phyloP scores from a whole-genome alignment of 1,140 invertebrate species.

The Drosophila arawakana region DNA sequence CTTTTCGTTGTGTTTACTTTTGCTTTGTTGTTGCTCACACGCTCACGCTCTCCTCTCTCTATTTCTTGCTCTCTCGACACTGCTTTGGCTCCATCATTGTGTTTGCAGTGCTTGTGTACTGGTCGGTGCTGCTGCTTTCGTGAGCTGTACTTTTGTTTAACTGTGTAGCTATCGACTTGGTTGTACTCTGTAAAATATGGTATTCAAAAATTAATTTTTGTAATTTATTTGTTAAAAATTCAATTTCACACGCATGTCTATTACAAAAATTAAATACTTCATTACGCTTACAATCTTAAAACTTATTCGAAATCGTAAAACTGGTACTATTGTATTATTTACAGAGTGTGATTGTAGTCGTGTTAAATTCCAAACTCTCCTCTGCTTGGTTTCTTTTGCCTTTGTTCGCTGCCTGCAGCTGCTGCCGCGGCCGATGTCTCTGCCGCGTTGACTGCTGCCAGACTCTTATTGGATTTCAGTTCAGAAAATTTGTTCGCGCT shows the following conservation, averaged over 20 bases:
- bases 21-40: constrained; percentile 34
- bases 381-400: constrained; percentile 35
- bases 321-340: neutral
- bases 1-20: constrained; percentile 47
- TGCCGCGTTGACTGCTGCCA: constrained; percentile 35
- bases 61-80: constrained; percentile 4
- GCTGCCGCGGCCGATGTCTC: constrained; percentile 50
- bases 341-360: constrained; percentile 26
- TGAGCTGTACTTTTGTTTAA: constrained; percentile 35
- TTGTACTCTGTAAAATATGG: constrained; percentile 21
- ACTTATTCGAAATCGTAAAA: neutral
- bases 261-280: neutral
- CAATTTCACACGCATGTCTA: neutral
- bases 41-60: constrained; percentile 15
- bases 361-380: neutral
- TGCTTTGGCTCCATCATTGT: constrained; percentile 31
- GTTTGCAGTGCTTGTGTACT: constrained; percentile 43
- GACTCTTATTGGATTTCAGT: constrained; percentile 59
- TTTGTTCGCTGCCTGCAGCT: constrained; percentile 62
- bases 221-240: neutral
- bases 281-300: neutral
- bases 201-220: neutral
- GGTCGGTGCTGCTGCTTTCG: constrained; percentile 20
- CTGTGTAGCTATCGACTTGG: constrained; percentile 45
- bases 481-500: constrained; percentile 68